Evolutionary conservation across 2,888 invertebrate species (phyloP), one percentile per base, ranked within the genome.

Genomic region (Graphium colonna): DNA sequence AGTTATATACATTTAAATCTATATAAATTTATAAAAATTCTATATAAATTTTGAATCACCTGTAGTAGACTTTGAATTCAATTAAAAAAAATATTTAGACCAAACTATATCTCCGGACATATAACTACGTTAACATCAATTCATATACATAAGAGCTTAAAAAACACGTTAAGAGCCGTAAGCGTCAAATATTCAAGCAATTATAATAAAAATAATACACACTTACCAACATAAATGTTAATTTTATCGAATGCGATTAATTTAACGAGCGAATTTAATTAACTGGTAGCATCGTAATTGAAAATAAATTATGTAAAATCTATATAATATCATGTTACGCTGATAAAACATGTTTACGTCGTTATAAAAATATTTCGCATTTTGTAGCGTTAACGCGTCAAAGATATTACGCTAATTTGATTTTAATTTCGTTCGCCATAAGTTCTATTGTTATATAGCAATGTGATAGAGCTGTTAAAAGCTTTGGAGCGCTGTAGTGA

Each of bases 341-440:
- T 65, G 66, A 68, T 67, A 70, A 75, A 75, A 75, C 68, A 71
- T 21, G 21, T 21, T 21, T 3, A 3, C 5, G 2, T 21, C 21
- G 21, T 21, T 21, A 21, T 21, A 21, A 5, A 21, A 21, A 21
- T 10, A 17, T n/a, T 41, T 10, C 7, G 41, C 18, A n/a, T n/a
- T n/a, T n/a, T n/a, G n/a, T n/a, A n/a, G n/a, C n/a, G n/a, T n/a
- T n/a, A n/a, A n/a, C n/a, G n/a, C n/a, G n/a, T n/a, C n/a, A n/a
- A n/a, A n/a, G n/a, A n/a, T 10, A 17, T n/a, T 41, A n/a, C 7
- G 41, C 18, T 41, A 41, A 8, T 41, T 41, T 18, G 18, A 16
- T 4, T 84, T 81, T 84, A 86, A 86, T 36, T 83, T 82, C 79
- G 82, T 83, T 80, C 77, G 72, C 76, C 77, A 77, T 41, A 18